A percentile compares a stretch with the other conserved stretches of the same genome.
Conservation (phyloP, 2,888 invertebrate genomes). For the Digitonthophagus gazella region DNA sequence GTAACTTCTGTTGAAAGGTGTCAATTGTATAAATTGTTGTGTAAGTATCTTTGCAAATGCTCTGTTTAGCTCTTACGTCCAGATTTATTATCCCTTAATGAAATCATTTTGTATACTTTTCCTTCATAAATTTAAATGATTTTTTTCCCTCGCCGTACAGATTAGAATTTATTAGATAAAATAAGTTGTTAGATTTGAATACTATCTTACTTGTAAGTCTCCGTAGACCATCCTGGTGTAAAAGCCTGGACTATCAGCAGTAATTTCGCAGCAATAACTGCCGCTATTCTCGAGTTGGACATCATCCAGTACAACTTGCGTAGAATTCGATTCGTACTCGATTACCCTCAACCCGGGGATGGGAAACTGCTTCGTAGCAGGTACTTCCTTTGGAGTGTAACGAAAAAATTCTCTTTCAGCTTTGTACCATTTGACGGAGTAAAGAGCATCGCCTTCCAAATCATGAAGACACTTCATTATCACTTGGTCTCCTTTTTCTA, state of each 20-base stretch:
- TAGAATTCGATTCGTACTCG: slow-evolving; percentile 53
- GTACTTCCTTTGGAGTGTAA: slow-evolving; percentile 59
- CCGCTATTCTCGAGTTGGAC: slow-evolving; percentile 46
- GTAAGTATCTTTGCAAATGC: too few relatives aligned
- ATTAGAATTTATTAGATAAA: too few relatives aligned
- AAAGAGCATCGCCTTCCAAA: slow-evolving; percentile 64
- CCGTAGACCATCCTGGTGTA: slow-evolving; percentile 45
- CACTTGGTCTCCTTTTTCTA: slow-evolving; percentile 62
- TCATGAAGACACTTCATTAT: slow-evolving; percentile 64
- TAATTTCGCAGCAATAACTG: slow-evolving; percentile 48
- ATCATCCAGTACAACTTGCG: slow-evolving; percentile 44
- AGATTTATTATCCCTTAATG: too few relatives aligned
- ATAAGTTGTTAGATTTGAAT: too few relatives aligned
- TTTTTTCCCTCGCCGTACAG: too few relatives aligned
- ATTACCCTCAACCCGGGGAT: slow-evolving; percentile 62
- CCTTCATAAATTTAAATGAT: too few relatives aligned
- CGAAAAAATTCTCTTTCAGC: slow-evolving; percentile 64
- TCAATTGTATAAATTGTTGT: too few relatives aligned
- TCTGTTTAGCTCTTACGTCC: too few relatives aligned
- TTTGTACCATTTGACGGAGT: slow-evolving; percentile 70
- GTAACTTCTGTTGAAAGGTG: too few relatives aligned
- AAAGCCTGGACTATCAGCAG: slow-evolving; percentile 50
- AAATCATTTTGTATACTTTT: too few relatives aligned
- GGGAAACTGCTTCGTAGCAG: slow-evolving; percentile 63
- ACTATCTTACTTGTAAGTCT: slow-evolving; percentile 32